Base-by-base conservation (phyloP, 2,113 vertebrate species). In the Typhlomys cinereus region DNA sequence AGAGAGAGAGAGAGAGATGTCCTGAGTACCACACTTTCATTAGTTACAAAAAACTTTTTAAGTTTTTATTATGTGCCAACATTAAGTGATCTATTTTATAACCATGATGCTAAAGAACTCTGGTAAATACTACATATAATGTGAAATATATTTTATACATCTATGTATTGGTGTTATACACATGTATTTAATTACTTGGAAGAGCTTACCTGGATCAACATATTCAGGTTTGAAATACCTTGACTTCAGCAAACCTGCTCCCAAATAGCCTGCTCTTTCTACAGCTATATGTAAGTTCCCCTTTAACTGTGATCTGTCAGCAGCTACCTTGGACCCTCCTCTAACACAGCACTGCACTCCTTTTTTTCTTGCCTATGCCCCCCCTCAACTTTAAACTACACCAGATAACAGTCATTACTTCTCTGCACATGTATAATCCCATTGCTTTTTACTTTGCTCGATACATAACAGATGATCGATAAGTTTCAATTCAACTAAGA, bases 241-340 rank as follows among this genome's bases (percentile, higher is more conserved):
- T 69, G 70, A 79, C 31, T 11, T 2, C 10, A 9, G 52, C 85
- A 81, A 81, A n/a, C 13, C 9, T 39, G 15, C 27, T 27, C 12
- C 39, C n/a, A 0, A 3, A 18, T 20, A 21, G 14, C 15, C 29
- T 5, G 39, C n/a, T 7, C 13, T 8, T 79, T 44, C 1, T 20
- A 1, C n/a, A 6, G 44, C 13, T 10, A 0, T 25, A 5, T 4
- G 0, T 31, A 34, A 8, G 25, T 18, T 64, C 6, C 2, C 0
- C 4, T 76, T 61, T 4, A 2, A 4, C 13, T n/a, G 4, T 5
- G 7, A 10, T 29, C 31, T 34, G 4, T 9, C 14, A 17, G 34
- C 5, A 27, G 52, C 18, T 17, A 15, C 3, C 2, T 8, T 23
- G 27, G 23, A 48, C 17, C 21, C 25, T 36, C 2, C 36, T 46